Evolutionary conservation across 2,113 vertebrate species (phyloP), one percentile per base, ranked within the genome.

Genomic region (Grus americana): DNA sequence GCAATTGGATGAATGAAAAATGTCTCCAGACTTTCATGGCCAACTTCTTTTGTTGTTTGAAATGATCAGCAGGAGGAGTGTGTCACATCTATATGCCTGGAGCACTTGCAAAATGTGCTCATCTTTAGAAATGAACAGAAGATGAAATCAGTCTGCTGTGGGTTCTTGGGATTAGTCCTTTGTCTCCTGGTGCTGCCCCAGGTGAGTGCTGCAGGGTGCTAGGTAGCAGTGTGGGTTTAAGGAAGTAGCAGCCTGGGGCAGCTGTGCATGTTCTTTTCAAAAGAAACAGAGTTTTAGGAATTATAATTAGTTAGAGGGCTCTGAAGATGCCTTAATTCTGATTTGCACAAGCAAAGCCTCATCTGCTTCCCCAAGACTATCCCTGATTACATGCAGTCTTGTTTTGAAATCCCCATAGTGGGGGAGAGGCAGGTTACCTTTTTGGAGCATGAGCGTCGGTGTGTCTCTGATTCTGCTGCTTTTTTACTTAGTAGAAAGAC

Each of bases 401-500:
- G 13, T 65, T 76, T 67, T 75, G 63, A 87, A 87, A 66, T 50
- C 23, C 26, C 13, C 5, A 5, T 34, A 16, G 47, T n/a, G n/a
- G 21, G 32, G 32, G 32, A 74, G 58, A 86, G 26, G 20, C 38
- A 52, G 42, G 5, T 79, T 70, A 65, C 23, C 20, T n/a, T 46
- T 68, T 17, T 6, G 30, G n/a, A 67, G 4, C 10, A 10, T 0
- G 1, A 76, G 14, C 5, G 1, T 75, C 19, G 27, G 4, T 38
- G 68, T 76, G 21, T 38, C 14, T 88, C 58, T 62, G 30, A 11
- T 73, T 54, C 18, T 62, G 11, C 52, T 68, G 15, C 42, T 67
- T 80, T 34, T 36, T 79, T 59, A 11, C 52, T 47, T 59, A 18
- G 15, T 40, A 32, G 34, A 65, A 90, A 24, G 55, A 68, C 73